These are phyloP conservation scores for Drosophila subobscura DNA, from an alignment of 1,140 invertebrate species.

Conservation along the genomic window DNA sequence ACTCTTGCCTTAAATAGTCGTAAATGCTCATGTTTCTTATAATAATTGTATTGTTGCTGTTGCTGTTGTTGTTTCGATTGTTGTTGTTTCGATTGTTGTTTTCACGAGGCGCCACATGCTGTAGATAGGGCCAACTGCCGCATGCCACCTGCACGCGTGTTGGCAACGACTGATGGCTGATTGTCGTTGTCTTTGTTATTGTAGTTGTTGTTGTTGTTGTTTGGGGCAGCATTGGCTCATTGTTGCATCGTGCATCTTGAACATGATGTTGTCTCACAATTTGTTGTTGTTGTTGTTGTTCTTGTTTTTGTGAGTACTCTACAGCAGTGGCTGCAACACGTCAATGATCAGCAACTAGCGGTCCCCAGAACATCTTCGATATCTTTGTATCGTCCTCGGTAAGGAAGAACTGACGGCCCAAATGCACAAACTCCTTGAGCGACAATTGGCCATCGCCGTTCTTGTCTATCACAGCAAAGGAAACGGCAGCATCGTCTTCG, in stretches of 20 bases:
- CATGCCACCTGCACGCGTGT: constrained; percentile 61
- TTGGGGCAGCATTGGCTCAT: constrained; percentile 63
- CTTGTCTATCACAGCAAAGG: constrained; percentile 90
- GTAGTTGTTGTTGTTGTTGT: constrained; percentile 27
- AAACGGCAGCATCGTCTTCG: constrained; percentile 89
- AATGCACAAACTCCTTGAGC: constrained; percentile 90
- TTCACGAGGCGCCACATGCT: constrained; percentile 69
- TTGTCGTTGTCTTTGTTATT: constrained; percentile 15
- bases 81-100: constrained; percentile 10
- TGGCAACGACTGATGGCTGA: constrained; percentile 36
- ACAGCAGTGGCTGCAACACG: constrained; percentile 77
- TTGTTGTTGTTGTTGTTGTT: constrained; percentile 21
- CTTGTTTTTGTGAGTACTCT: constrained; percentile 48
- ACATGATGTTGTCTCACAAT: constrained; percentile 25
- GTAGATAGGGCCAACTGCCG: constrained; percentile 70
- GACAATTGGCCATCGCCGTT: constrained; percentile 91
- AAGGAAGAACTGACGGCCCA: constrained; percentile 91
- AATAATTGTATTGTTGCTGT: constrained; percentile 51
- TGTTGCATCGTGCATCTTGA: constrained; percentile 20
- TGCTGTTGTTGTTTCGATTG: constrained; percentile 21
- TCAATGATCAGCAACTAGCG: constrained; percentile 85
- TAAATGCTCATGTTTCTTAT: constrained; percentile 72
- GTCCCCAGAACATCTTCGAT: constrained; percentile 94
- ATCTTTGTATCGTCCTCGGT: constrained; percentile 90
- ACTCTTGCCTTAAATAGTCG: constrained; percentile 59